Base-by-base conservation (phyloP, 2,888 invertebrate genomes). In the Drosophila pegasa region DNA sequence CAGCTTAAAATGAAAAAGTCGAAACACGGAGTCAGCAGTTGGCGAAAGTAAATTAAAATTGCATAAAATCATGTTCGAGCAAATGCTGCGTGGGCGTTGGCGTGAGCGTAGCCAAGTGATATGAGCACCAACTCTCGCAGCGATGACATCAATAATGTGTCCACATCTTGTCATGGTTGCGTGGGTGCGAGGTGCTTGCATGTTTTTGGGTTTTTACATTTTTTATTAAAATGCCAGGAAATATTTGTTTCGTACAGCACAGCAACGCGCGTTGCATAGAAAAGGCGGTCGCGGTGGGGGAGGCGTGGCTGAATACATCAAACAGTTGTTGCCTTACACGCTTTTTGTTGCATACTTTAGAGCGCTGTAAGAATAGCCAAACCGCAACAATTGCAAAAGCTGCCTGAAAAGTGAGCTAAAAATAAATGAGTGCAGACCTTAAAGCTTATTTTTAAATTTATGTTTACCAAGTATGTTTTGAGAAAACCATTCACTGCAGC, bases 201-300 rank as follows among this genome's bases (percentile, higher is more conserved):
- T 43, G 22, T 33, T 60, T 52, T 56, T 70, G n/a, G n/a, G n/a
- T n/a, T n/a, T n/a, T n/a, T n/a, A n/a, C 73, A 75, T 73, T 79
- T 79, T 70, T 68, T 66, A 74, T 82, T 79, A 79, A 76, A 73
- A 73, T 64, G 38, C 56, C 57, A 54, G 51, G 50, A 66, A 60
- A 64, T 79, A 64, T 45, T 54, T 55, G 61, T 59, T 25, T 43
- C 45, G 47, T 16, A 5, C 41, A 27, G 25, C 51, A 18, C n/a
- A 43, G 40, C 40, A 54, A 45, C 52, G 47, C 41, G 64, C 51
- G 1, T 22, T 50, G 55, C 59, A 57, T 37, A 29, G 51, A 43
- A 22, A 31, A 25, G 5, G 37, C 16, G 18, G 6, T 16, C 6
- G 16, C 45, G 1, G 9, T 9, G 0, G n/a, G 4, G 7, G 29